Evolutionary conservation across 2,113 vertebrate species (phyloP).

Genomic region (Xerus inauris): DNA sequence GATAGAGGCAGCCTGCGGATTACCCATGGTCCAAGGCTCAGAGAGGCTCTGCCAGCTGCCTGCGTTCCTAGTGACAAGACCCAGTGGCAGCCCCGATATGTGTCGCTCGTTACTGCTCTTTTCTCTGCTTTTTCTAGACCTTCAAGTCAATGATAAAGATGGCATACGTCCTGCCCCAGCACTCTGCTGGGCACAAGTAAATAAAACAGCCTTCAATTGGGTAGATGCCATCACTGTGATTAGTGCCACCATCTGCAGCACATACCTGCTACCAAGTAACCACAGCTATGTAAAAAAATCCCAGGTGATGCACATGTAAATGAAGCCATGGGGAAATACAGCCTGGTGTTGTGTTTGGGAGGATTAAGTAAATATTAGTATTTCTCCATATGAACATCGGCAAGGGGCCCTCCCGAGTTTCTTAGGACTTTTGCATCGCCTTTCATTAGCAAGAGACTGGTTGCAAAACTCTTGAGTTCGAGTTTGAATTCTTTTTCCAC

Average conservation of each 20-base stretch:
- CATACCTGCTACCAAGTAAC: not conserved
- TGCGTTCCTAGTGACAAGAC: accelerated
- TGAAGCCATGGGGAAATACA: accelerated
- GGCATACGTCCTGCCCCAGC: not conserved
- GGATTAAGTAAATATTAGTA: not conserved
- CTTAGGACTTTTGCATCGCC: not conserved
- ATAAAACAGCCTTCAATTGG: accelerated
- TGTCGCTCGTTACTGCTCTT: accelerated
- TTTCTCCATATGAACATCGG: not conserved
- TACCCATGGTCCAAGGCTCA: accelerated
- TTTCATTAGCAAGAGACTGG: not conserved
- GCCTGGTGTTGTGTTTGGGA: accelerated
- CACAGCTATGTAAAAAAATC: not conserved
- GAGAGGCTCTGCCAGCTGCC: accelerated
- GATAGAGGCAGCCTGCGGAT: accelerated
- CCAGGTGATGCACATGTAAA: not conserved
- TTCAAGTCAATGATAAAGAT: not conserved
- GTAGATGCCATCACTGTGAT: accelerated
- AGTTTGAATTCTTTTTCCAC: constrained; percentile 48
- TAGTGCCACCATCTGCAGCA: not conserved
- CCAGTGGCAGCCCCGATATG: accelerated
- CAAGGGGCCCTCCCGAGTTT: not conserved
- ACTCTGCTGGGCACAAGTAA: accelerated
- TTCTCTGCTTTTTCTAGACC: not conserved
- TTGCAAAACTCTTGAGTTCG: not conserved